Percentiles rank a stretch among this genome's conserved stretches.
Conservation (phyloP, 2,797 vertebrate species). For the Manis crassicaudata region DNA sequence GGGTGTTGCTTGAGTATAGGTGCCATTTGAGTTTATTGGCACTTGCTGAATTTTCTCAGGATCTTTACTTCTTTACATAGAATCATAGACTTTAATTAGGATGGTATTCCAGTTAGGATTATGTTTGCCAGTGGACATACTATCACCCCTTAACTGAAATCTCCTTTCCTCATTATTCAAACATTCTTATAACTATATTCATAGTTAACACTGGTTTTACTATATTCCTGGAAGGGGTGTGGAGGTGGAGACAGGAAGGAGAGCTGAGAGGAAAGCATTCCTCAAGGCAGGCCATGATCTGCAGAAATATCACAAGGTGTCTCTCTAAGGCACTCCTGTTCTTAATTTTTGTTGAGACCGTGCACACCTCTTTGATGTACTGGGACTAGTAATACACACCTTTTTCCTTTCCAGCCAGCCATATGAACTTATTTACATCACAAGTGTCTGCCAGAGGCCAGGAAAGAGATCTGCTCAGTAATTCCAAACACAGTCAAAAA, state of each 20-base stretch:
- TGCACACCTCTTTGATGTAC: slow-evolving; percentile 83
- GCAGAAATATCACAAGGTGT: slow-evolving; percentile 67
- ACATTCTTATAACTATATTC: slow-evolving; percentile 37
- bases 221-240: slow-evolving; percentile 35
- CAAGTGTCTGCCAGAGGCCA: slow-evolving; percentile 83
- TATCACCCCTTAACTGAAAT: neutral
- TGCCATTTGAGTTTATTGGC: neutral
- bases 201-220: slow-evolving; percentile 6
- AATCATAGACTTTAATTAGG: neutral
- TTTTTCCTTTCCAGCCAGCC: slow-evolving; percentile 81
- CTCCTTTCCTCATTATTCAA: neutral
- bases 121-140: neutral
- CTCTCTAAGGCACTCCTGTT: slow-evolving; percentile 82
- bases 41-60: neutral
- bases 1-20: neutral
- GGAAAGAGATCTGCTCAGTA: slow-evolving; percentile 83
- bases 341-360: slow-evolving; percentile 84
- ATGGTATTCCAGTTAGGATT: neutral
- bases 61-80: neutral
- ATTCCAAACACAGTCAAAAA: slow-evolving; percentile 82
- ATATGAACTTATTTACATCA: slow-evolving; percentile 85
- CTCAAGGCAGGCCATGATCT: slow-evolving; percentile 73
- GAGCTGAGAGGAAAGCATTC: slow-evolving; percentile 66
- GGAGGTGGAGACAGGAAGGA: slow-evolving; percentile 48
- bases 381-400: slow-evolving; percentile 81